A percentile compares a stretch with the other conserved stretches of the same genome.
Conservation (phyloP, 2,797 vertebrate genomes). For the Macropus fuliginosus region DNA sequence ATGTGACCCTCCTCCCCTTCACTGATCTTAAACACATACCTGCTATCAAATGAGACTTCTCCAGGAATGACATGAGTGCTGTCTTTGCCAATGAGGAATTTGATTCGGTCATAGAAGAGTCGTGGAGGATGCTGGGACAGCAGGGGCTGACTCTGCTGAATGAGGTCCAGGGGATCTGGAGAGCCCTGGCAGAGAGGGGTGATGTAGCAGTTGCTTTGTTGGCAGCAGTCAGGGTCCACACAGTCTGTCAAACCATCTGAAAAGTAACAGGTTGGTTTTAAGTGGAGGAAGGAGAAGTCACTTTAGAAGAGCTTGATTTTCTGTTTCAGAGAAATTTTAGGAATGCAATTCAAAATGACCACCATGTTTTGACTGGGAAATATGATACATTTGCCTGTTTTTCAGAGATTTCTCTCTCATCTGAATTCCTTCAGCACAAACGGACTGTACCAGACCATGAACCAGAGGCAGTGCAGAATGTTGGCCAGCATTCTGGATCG, state of each 20-base stretch:
- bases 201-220: conserved; percentile 92
- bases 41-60: conserved; percentile 94
- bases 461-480: not conserved
- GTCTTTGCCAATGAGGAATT: conserved; percentile 94
- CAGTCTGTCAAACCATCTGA: conserved; percentile 95
- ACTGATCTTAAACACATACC: conserved; percentile 83
- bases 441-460: not conserved
- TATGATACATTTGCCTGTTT: conserved; percentile 35
- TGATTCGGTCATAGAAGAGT: conserved; percentile 93
- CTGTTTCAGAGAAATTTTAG: conserved; percentile 21
- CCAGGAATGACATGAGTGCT: conserved; percentile 94
- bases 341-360: conserved; percentile 26
- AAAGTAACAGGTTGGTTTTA: conserved; percentile 69
- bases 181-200: conserved; percentile 95
- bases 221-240: conserved; percentile 95
- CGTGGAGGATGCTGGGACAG: conserved; percentile 87
- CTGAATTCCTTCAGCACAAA: conserved; percentile 29
- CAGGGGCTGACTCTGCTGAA: conserved; percentile 91
- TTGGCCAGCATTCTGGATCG: not conserved
- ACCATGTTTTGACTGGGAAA: conserved; percentile 40
- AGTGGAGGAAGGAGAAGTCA: conserved; percentile 26
- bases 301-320: conserved; percentile 41
- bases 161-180: conserved; percentile 93
- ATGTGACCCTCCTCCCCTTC: not conserved
- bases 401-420: conserved; percentile 29